Conservation (phyloP, 2,113 vertebrate genomes). For the Labeo rohita region DNA sequence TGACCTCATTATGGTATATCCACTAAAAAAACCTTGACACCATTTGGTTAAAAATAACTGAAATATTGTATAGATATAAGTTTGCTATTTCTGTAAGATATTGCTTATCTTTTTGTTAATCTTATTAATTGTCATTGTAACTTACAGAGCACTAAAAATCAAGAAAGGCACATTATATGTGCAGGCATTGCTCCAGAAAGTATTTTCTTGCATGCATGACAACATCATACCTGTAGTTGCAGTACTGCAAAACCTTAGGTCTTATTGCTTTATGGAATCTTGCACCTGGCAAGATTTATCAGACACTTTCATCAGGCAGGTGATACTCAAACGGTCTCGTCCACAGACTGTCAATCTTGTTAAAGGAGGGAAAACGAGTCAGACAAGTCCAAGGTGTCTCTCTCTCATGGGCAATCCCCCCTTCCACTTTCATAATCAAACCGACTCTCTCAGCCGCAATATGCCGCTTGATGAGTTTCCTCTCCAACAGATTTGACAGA, state of each 20-base stretch:
- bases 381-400: conserved; percentile 13
- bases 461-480: conserved; percentile 75
- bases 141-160: background rate
- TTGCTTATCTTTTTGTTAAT: background rate
- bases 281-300: conserved; percentile 41
- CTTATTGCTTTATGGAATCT: conserved; percentile 23
- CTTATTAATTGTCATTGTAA: background rate
- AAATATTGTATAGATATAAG: background rate
- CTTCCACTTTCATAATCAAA: conserved; percentile 44
- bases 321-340: conserved; percentile 31
- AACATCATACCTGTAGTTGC: background rate
- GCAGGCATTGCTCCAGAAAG: background rate
- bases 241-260: background rate
- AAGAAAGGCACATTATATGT: background rate
- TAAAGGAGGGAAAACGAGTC: conserved; percentile 22
- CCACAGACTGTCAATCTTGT: conserved; percentile 27
- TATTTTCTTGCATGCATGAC: background rate
- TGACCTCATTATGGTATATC: background rate
- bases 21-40: background rate
- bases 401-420: conserved; percentile 6
- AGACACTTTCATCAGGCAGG: conserved; percentile 27
- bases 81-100: background rate
- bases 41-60: background rate
- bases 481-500: conserved; percentile 81
- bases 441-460: conserved; percentile 33